These are phyloP conservation scores for Piaya cayana DNA, from an alignment of 2,113 vertebrate genomes.

Conservation along the genomic window DNA sequence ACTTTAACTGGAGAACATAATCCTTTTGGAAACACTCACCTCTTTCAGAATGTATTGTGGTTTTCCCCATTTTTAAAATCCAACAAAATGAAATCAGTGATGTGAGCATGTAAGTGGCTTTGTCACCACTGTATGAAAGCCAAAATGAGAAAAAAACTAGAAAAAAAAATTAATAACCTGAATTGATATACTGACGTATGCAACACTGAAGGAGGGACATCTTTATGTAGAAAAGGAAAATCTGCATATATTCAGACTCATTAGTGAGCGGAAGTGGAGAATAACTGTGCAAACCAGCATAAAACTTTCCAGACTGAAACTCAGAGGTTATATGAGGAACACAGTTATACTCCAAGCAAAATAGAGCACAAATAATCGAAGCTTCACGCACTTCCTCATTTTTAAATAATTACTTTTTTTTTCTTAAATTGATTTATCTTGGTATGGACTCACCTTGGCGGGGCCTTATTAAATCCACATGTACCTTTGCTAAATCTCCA, in stretches of 20 bases:
- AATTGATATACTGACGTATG: neutral
- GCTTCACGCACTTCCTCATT: neutral
- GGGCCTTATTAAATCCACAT: neutral
- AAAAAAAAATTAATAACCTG: neutral
- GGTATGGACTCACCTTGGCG: neutral
- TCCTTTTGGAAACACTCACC: neutral
- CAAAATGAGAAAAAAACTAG: neutral
- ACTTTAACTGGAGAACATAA: neutral
- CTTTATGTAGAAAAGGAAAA: neutral
- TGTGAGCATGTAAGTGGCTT: neutral
- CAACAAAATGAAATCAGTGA: neutral
- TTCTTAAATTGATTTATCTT: slow-evolving; percentile 25
- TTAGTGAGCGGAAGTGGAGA: neutral
- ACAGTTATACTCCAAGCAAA: neutral
- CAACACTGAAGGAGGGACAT: neutral
- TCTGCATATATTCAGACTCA: neutral
- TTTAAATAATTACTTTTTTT: neutral
- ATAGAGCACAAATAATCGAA: neutral
- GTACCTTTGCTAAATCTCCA: neutral
- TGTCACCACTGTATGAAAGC: neutral
- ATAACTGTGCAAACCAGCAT: neutral
- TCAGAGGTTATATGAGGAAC: neutral
- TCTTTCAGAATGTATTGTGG: neutral
- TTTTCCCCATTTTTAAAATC: neutral
- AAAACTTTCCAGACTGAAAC: neutral